A percentile compares a stretch with the other conserved stretches of the same genome.
Evolutionary conservation across 2,113 vertebrate genomes (phyloP).

Genomic region (Typhlomys cinereus): DNA sequence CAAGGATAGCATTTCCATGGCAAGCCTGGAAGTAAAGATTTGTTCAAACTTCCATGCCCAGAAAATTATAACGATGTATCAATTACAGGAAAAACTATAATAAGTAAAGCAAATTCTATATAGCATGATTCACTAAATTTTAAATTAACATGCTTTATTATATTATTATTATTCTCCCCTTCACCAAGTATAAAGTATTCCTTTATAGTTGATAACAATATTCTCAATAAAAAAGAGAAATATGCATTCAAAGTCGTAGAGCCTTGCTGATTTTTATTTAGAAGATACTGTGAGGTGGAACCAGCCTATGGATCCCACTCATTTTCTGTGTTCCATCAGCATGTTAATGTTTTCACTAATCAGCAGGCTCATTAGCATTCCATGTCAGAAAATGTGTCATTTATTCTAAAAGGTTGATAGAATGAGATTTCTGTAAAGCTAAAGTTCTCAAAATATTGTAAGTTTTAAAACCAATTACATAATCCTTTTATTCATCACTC

Average conservation of each 20-base stretch:
- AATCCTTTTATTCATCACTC: too few relatives aligned
- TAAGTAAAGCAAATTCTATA: background rate
- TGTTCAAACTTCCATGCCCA: background rate
- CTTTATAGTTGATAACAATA: background rate
- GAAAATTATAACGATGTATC: background rate
- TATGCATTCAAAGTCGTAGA: background rate
- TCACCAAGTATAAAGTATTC: background rate
- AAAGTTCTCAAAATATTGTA: background rate
- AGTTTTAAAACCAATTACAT: background rate
- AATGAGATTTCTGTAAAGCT: background rate
- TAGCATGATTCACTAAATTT: background rate
- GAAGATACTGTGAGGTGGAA: background rate
- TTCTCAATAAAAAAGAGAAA: background rate
- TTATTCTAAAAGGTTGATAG: background rate
- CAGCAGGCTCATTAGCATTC: background rate
- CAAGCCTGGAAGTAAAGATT: background rate
- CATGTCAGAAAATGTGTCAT: background rate
- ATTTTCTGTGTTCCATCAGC: background rate
- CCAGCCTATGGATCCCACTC: too few relatives aligned
- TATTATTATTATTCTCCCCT: background rate
- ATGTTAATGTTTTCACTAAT: background rate
- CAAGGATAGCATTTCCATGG: background rate
- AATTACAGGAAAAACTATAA: background rate
- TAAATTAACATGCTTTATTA: background rate
- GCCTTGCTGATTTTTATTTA: background rate